Evolutionary conservation across 2,888 invertebrate species (phyloP), one percentile per base, ranked within the genome.

Genomic region (Cartodere bifasciata): DNA sequence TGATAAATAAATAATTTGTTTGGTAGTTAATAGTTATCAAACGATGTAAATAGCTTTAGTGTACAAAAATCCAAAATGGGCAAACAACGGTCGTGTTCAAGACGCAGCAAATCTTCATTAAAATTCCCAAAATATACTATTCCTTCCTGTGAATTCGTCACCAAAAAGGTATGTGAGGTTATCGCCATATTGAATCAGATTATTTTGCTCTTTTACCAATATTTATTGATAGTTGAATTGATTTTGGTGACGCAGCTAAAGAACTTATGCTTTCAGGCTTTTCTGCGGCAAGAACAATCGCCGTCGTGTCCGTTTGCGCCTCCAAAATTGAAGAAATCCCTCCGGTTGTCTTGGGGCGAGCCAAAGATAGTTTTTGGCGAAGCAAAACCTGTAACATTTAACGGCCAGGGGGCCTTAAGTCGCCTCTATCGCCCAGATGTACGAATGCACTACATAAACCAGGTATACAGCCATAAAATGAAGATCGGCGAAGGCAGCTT

Each of bases 401-500:
- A 25, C 10, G 16, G 16, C 11, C 26, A 30, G 30, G 30, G 34
- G 29, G 14, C 14, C 20, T 38, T 58, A 16, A 62, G 60, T 30
- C 41, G 53, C 4, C 38, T 49, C 5, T 64, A 63, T 37, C 58
- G 67, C 27, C 58, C 52, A 7, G 48, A 48, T 3, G 42, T 46
- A 7, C 48, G 52, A 21, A 31, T 36, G 9, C 53, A 69, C 2
- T 80, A 78, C 48, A 74, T 80, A 48, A 68, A 77, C 29, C 77
- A 79, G 52, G 70, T 72, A 42, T 83, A 77, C 50, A 61, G 64
- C n/a, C 60, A 69, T 14, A 56, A 70, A 10, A 56, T 60, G 4
- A 68, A 68, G 44, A 63, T 83, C 21, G 83, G 83, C 2, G 72
- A 72, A 50, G 83, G 83, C 2, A 79, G 78, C 3, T 83, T 81